Evolutionary conservation across 2,888 invertebrate species (phyloP).

Genomic region (Diabrotica balteata): DNA sequence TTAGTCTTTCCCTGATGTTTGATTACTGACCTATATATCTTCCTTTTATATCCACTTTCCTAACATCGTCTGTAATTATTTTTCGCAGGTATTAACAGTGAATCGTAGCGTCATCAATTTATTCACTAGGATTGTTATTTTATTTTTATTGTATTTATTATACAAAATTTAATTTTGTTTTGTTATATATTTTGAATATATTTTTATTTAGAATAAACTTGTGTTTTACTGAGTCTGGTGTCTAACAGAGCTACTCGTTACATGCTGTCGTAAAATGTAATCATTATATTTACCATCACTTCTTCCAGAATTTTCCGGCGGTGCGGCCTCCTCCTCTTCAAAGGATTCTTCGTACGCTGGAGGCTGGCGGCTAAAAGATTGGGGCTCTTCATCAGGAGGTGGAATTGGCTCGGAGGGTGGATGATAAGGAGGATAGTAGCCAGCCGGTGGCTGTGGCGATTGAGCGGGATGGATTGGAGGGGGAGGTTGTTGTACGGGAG

Average conservation of each 20-base stretch:
- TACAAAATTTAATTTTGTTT: too few relatives aligned
- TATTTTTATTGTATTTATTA: too few relatives aligned
- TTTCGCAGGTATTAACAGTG: background rate
- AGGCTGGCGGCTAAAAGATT: constrained; percentile 44
- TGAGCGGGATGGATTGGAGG: constrained; percentile 8
- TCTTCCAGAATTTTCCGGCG: constrained; percentile 4
- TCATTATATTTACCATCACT: constrained; percentile 3
- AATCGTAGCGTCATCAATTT: too few relatives aligned
- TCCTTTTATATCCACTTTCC: background rate
- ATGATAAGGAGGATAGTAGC: constrained; percentile 25
- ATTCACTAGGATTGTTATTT: too few relatives aligned
- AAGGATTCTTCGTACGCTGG: constrained; percentile 58
- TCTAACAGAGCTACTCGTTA: too few relatives aligned
- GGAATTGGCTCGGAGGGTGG: constrained; percentile 7
- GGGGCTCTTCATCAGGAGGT: constrained; percentile 9
- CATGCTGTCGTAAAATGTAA: background rate
- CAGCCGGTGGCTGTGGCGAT: constrained; percentile 44
- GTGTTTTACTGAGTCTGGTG: too few relatives aligned
- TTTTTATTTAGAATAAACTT: too few relatives aligned
- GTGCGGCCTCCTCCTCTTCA: background rate
- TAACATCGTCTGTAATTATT: background rate
- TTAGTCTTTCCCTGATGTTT: too few relatives aligned
- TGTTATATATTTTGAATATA: too few relatives aligned
- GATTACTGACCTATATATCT: too few relatives aligned
- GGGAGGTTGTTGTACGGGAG: constrained; percentile 48